Evolutionary conservation across 2,113 vertebrate genomes (phyloP).

Genomic region (Phalacrocorax aristotelis): DNA sequence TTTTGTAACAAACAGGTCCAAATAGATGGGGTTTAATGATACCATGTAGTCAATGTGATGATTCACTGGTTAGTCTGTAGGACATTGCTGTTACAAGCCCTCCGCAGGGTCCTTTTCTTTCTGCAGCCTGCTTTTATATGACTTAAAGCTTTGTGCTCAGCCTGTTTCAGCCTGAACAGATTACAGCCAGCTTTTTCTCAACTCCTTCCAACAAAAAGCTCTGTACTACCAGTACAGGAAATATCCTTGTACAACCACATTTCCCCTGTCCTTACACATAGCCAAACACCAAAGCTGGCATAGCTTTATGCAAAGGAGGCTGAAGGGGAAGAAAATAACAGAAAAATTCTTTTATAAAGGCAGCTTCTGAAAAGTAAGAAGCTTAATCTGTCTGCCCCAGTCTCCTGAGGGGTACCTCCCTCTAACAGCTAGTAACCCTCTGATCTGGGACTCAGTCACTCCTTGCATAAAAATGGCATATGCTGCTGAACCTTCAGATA

Average conservation of each 20-base stretch:
- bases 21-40: neutral
- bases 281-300: neutral
- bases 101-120: conserved; percentile 14
- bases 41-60: neutral
- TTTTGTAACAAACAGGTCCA: neutral
- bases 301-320: neutral
- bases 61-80: conserved; percentile 3
- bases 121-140: neutral
- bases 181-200: conserved; percentile 1
- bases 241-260: neutral
- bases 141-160: conserved; percentile 5
- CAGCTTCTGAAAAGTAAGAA: neutral
- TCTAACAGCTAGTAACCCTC: neutral
- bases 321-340: neutral
- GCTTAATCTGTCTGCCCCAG: neutral
- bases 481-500: neutral
- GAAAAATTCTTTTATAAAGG: neutral
- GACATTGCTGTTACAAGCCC: neutral
- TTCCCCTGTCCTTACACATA: neutral
- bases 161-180: neutral
- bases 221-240: neutral
- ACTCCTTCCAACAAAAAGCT: neutral
- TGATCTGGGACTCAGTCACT: conserved; percentile 37
- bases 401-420: neutral
- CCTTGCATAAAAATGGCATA: neutral